A percentile compares a stretch with the other conserved stretches of the same genome.
These are phyloP conservation scores for Eretmochelys imbricata DNA, from an alignment of 2,113 vertebrate genomes.

Conservation along the genomic window DNA sequence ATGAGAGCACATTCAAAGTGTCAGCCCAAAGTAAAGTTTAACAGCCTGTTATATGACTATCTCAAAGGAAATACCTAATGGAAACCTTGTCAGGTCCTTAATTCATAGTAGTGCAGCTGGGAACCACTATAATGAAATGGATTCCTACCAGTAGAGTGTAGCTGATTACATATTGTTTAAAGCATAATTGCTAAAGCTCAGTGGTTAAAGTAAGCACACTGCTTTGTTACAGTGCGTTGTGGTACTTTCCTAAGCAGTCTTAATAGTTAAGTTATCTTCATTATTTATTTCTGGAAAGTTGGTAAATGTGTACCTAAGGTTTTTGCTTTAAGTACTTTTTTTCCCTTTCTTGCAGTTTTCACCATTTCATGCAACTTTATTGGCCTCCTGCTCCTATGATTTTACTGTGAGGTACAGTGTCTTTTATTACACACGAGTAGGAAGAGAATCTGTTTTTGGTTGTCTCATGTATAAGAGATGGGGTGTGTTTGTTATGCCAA, in stretches of 20 bases:
- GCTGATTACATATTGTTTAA: conserved; percentile 18
- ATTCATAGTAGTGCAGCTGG: not conserved
- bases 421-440: conserved; percentile 27
- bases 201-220: not conserved
- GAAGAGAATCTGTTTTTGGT: conserved; percentile 1
- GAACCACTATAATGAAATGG: conserved; percentile 14
- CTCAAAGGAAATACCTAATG: conserved; percentile 20
- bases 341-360: conserved; percentile 87
- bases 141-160: not conserved
- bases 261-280: not conserved
- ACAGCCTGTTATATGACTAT: not conserved
- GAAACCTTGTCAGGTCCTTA: not conserved
- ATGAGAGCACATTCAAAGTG: conserved; percentile 21
- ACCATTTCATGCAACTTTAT: conserved; percentile 85
- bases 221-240: not conserved
- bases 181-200: not conserved
- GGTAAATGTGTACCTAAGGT: not conserved
- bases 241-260: not conserved
- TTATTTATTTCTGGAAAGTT: not conserved
- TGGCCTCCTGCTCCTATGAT: conserved; percentile 97
- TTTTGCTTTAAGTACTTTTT: conserved; percentile 11
- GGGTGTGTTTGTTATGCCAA: conserved; percentile 9
- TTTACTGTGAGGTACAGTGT: conserved; percentile 93
- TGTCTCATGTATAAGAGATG: not conserved
- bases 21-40: conserved; percentile 25